A percentile compares a stretch with the other conserved stretches of the same genome.
phyloP scores from a whole-genome alignment of 2,113 vertebrate genomes.

The Oryctolagus cuniculus region mOryCun1.1 NC_091453.1:54746501-54747000 shows the following conservation, averaged over 20 bases:
- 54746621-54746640: slow-evolving; percentile 31
- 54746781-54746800: slow-evolving; percentile 36
- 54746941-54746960: slow-evolving; percentile 9
- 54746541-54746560: background rate
- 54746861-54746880: background rate
- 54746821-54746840: slow-evolving; percentile 23
- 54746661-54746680: slow-evolving; percentile 42
- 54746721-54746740: slow-evolving; percentile 12
- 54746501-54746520: background rate
- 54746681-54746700: slow-evolving; percentile 6
- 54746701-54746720: slow-evolving; percentile 49
- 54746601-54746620: slow-evolving; percentile 39
- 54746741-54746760: slow-evolving; percentile 56
- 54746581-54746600: background rate
- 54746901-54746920: background rate
- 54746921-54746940: slow-evolving; percentile 40
- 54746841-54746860: slow-evolving; percentile 48
- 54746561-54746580: slow-evolving; percentile 32
- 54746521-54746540: slow-evolving; percentile 33
- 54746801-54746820: background rate
- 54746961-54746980: slow-evolving; percentile 48
- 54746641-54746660: slow-evolving; percentile 44
- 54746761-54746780: background rate
- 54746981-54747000: slow-evolving; percentile 22
- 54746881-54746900: slow-evolving; percentile 40